Evolutionary conservation across 2,888 invertebrate genomes (phyloP).

Genomic region (Altica lythri): DNA sequence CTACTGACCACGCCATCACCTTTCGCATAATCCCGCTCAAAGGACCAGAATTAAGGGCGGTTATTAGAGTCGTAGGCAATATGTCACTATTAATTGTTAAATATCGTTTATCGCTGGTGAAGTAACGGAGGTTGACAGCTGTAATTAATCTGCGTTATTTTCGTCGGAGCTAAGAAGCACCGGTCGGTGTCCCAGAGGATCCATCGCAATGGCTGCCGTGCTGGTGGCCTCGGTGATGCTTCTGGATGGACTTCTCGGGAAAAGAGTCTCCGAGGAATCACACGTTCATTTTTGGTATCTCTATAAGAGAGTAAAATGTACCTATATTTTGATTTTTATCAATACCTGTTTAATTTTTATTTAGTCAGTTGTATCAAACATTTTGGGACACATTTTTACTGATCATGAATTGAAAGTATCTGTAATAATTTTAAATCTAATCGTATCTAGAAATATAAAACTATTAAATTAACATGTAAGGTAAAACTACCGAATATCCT

Average conservation of each 20-base stretch:
- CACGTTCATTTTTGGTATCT: conserved; percentile 6
- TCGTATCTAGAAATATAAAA: too few relatives aligned
- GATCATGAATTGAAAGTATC: too few relatives aligned
- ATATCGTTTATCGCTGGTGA: conserved; percentile 57
- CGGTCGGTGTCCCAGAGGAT: conserved; percentile 51
- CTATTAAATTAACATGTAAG: too few relatives aligned
- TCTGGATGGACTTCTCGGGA: conserved; percentile 19
- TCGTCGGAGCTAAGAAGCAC: conserved; percentile 52
- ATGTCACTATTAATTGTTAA: conserved; percentile 59
- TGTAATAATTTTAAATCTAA: too few relatives aligned
- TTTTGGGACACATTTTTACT: too few relatives aligned
- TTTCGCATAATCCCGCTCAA: conserved; percentile 35
- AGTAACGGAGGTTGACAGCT: conserved; percentile 57
- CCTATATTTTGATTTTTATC: too few relatives aligned
- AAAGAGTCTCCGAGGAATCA: background rate
- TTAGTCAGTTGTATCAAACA: too few relatives aligned
- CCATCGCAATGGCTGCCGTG: conserved; percentile 42
- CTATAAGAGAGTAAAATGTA: conserved; percentile 7
- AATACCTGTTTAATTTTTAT: too few relatives aligned
- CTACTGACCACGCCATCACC: conserved; percentile 13
- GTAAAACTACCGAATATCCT: too few relatives aligned
- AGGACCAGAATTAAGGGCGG: conserved; percentile 41
- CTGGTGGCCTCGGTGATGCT: conserved; percentile 38
- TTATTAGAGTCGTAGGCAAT: conserved; percentile 49
- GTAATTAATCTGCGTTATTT: conserved; percentile 59